Evolutionary conservation across 2,888 invertebrate species (phyloP).

Genomic region (Lasioglossum oenotherae): DNA sequence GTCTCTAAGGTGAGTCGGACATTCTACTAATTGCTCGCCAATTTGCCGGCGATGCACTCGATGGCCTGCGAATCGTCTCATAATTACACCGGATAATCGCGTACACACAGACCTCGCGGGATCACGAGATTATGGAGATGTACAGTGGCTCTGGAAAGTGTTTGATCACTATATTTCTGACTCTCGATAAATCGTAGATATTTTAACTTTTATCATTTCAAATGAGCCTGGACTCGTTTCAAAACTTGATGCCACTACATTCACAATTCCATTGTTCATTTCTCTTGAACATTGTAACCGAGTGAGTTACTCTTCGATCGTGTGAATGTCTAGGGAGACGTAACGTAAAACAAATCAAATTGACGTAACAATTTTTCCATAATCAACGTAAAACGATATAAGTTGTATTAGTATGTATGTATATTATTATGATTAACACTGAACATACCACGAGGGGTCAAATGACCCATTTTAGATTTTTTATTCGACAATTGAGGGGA

Average conservation of each 20-base stretch:
- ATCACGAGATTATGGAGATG: neutral
- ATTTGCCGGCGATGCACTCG: conserved; percentile 24
- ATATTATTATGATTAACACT: too few relatives aligned
- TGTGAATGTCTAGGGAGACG: too few relatives aligned
- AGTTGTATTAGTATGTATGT: too few relatives aligned
- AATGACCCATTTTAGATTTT: too few relatives aligned
- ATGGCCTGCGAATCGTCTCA: conserved; percentile 43
- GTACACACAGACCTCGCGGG: neutral
- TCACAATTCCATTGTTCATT: neutral
- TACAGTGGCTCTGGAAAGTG: neutral
- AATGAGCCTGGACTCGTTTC: neutral
- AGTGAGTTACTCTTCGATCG: too few relatives aligned
- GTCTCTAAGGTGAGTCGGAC: conserved; percentile 70
- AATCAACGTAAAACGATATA: too few relatives aligned
- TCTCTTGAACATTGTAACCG: too few relatives aligned
- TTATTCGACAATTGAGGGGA: too few relatives aligned
- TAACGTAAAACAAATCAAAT: too few relatives aligned
- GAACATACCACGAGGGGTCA: too few relatives aligned
- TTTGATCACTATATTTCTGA: neutral
- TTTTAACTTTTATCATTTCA: neutral
- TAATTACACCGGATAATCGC: conserved; percentile 26
- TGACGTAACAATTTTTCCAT: too few relatives aligned
- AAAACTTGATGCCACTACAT: neutral
- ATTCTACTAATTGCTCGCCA: conserved; percentile 37
- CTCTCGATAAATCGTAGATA: neutral